Percentiles rank a stretch among this genome's conserved stretches.
phyloP scores from a whole-genome alignment of 1,140 invertebrate genomes.

The Scaptomyza graminum region DNA sequence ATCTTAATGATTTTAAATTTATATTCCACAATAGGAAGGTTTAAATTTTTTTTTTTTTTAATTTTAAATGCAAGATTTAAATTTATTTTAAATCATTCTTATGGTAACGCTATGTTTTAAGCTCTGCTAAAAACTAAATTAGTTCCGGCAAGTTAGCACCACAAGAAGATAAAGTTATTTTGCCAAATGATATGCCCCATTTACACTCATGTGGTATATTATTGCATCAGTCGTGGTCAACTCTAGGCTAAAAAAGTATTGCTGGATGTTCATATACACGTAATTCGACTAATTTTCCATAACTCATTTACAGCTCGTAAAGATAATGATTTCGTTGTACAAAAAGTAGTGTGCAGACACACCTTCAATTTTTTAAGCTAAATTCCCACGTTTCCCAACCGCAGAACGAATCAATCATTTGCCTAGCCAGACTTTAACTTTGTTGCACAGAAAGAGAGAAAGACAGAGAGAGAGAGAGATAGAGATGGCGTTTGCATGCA shows the following conservation, averaged over 20 bases:
- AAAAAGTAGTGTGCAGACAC: conserved; percentile 70
- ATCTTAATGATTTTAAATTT: background rate
- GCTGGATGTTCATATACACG: background rate
- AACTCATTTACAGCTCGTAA: conserved; percentile 67
- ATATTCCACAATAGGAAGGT: background rate
- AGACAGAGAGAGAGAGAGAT: background rate
- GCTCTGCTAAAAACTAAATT: conserved; percentile 2
- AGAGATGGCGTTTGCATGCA: conserved; percentile 31
- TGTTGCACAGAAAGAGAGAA: background rate
- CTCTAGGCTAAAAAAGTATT: background rate
- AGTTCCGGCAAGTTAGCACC: conserved; percentile 16
- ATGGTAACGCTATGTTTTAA: too few relatives aligned
- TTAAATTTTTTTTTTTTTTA: too few relatives aligned
- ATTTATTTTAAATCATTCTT: background rate
- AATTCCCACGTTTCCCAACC: conserved; percentile 74
- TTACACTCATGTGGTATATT: background rate
- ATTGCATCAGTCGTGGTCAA: conserved; percentile 6
- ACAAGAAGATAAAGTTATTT: conserved; percentile 11
- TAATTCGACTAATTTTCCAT: conserved; percentile 56
- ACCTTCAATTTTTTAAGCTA: conserved; percentile 59
- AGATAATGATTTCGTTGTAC: conserved; percentile 63
- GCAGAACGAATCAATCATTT: conserved; percentile 73
- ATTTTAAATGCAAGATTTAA: too few relatives aligned
- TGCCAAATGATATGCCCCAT: conserved; percentile 5
- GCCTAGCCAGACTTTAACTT: conserved; percentile 48